Evolutionary conservation across 2,888 invertebrate species (phyloP).

Genomic region (Leuctra nigra): DNA sequence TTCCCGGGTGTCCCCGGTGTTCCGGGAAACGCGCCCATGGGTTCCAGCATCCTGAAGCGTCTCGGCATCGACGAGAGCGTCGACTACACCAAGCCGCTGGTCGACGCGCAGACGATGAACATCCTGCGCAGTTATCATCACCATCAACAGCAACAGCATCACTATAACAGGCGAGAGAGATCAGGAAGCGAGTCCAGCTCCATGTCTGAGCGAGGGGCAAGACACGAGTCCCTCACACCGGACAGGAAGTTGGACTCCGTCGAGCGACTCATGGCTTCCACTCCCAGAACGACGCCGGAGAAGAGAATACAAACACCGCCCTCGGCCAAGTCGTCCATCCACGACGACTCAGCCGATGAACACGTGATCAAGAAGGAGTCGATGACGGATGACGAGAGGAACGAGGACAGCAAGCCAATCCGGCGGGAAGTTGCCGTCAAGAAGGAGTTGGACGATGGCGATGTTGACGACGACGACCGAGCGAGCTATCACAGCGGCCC

Average conservation of each 20-base stretch:
- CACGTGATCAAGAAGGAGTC: slow-evolving; percentile 54
- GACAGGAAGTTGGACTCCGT: slow-evolving; percentile 70
- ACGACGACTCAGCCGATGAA: slow-evolving; percentile 48
- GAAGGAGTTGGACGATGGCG: slow-evolving; percentile 51
- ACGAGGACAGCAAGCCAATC: slow-evolving; percentile 41
- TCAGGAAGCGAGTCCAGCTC: slow-evolving; percentile 87
- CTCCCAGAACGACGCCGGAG: slow-evolving; percentile 63
- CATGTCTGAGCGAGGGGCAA: slow-evolving; percentile 72
- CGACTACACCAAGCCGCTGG: slow-evolving; percentile 85
- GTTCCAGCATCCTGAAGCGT: slow-evolving; percentile 84
- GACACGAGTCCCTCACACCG: slow-evolving; percentile 74
- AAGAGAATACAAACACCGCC: slow-evolving; percentile 56
- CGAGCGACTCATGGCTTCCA: slow-evolving; percentile 49
- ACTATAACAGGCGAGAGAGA: slow-evolving; percentile 58
- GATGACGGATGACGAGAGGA: slow-evolving; percentile 30
- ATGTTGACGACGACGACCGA: slow-evolving; percentile 42
- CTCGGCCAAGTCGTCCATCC: slow-evolving; percentile 43
- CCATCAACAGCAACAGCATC: slow-evolving; percentile 50
- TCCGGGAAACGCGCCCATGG: slow-evolving; percentile 61
- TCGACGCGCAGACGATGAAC: slow-evolving; percentile 83
- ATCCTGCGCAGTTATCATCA: slow-evolving; percentile 61
- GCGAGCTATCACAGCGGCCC: slow-evolving; percentile 39
- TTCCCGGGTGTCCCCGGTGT: slow-evolving; percentile 44
- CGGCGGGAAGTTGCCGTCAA: slow-evolving; percentile 51
- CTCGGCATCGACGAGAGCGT: slow-evolving; percentile 90